Conservation (phyloP, 2,888 invertebrate genomes). For the Plagiodera versicolora region DNA sequence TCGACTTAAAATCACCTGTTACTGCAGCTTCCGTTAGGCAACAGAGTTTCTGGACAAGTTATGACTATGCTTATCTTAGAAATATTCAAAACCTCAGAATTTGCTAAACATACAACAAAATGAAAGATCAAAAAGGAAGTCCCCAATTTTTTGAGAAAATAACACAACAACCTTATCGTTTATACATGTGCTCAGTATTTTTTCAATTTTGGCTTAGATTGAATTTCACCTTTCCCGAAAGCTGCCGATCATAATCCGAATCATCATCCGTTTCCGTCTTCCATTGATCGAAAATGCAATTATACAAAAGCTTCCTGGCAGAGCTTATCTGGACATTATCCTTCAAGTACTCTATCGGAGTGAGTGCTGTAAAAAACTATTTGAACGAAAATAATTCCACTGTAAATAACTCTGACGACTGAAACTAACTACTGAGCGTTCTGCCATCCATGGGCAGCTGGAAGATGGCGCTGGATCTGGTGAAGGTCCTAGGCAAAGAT, state of each 20-base stretch:
- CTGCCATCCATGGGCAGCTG: slow-evolving; percentile 71
- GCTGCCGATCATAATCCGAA: slow-evolving; percentile 43
- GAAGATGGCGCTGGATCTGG: slow-evolving; percentile 73
- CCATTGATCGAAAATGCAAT: slow-evolving; percentile 58
- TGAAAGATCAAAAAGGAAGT: too few relatives aligned
- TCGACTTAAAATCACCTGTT: too few relatives aligned
- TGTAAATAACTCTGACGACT: background rate
- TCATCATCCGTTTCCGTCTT: slow-evolving; percentile 47
- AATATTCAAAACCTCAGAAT: too few relatives aligned
- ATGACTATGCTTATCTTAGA: too few relatives aligned
- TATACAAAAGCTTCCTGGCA: slow-evolving; percentile 61
- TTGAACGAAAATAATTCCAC: background rate
- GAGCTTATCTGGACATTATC: slow-evolving; percentile 67
- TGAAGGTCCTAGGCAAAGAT: slow-evolving; percentile 74
- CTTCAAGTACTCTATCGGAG: slow-evolving; percentile 71
- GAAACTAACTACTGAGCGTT: slow-evolving; percentile 54
- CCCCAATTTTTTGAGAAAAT: too few relatives aligned
- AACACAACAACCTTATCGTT: too few relatives aligned
- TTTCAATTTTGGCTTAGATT: too few relatives aligned
- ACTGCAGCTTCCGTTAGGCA: too few relatives aligned
- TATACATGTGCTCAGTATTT: too few relatives aligned
- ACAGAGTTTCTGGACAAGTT: too few relatives aligned
- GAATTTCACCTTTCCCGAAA: slow-evolving; percentile 57
- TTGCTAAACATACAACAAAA: too few relatives aligned
- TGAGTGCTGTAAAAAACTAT: slow-evolving; percentile 58